phyloP scores from a whole-genome alignment of 2,113 vertebrate genomes.

The Elanus axillaris region DNA sequence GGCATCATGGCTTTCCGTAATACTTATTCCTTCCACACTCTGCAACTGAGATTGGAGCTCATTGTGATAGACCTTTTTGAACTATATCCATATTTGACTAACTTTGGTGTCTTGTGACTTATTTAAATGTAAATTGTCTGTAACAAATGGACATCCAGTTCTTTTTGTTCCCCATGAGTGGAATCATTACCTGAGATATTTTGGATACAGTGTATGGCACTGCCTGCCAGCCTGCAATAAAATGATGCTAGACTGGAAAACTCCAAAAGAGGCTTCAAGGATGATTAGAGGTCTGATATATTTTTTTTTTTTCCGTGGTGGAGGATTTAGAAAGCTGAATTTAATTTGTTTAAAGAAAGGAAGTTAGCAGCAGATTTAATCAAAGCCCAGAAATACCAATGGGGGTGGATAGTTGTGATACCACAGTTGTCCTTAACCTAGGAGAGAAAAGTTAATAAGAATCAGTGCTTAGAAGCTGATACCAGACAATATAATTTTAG shows the following conservation, averaged over 20 bases:
- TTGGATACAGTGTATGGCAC: background rate
- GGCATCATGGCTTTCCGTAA: background rate
- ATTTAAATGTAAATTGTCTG: background rate
- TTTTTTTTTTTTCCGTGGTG: background rate
- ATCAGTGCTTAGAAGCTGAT: background rate
- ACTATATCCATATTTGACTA: background rate
- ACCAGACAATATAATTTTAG: background rate
- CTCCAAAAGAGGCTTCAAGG: background rate
- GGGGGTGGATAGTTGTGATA: background rate
- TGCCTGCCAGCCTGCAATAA: background rate
- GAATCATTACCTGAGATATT: background rate
- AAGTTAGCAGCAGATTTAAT: background rate
- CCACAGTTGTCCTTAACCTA: background rate
- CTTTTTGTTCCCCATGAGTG: background rate
- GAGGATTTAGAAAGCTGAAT: background rate
- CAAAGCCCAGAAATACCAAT: background rate
- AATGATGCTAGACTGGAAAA: background rate
- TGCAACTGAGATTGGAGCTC: background rate
- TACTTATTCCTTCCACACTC: background rate
- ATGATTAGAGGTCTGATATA: background rate
- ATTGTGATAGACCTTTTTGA: background rate
- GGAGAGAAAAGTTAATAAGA: background rate
- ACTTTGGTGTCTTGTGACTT: background rate
- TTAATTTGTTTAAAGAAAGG: background rate
- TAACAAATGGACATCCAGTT: background rate